Evolutionary conservation across 1,140 invertebrate genomes (phyloP).

Genomic region (Ceratosolen fusciceps): DNA sequence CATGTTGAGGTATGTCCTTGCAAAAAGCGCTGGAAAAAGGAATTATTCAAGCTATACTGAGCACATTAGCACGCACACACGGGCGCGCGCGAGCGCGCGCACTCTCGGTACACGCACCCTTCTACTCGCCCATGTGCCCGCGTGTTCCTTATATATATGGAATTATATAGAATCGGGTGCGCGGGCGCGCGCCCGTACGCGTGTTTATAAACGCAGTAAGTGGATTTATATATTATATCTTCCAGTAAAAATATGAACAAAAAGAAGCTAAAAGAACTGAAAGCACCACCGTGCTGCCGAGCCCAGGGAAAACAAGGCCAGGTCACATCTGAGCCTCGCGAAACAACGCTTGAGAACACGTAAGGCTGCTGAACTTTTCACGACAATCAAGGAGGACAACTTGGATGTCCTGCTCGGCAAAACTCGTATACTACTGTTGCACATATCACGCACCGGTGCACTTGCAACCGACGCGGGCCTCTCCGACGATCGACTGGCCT

Average conservation of each 20-base stretch:
- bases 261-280: background rate
- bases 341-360: background rate
- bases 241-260: background rate
- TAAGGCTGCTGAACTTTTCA: constrained; percentile 3
- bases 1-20: background rate
- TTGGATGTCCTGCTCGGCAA: constrained; percentile 10
- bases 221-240: background rate
- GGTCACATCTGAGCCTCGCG: background rate
- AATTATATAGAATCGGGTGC: background rate
- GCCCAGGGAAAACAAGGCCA: background rate
- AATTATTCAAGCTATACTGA: background rate
- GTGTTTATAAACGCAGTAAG: background rate
- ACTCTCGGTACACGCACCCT: too few species aligned
- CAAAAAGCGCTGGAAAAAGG: background rate
- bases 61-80: background rate
- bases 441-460: constrained; percentile 25
- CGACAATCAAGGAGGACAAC: constrained; percentile 10
- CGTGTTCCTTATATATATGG: too few species aligned
- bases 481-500: constrained; percentile 12
- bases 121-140: background rate
- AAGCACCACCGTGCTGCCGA: background rate
- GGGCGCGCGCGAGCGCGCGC: background rate
- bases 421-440: background rate
- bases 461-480: constrained; percentile 6
- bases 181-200: background rate